A percentile compares a stretch with the other conserved stretches of the same genome.
Evolutionary conservation across 2,797 vertebrate species (phyloP).

Genomic region (Melanogrammus aeglefinus): DNA sequence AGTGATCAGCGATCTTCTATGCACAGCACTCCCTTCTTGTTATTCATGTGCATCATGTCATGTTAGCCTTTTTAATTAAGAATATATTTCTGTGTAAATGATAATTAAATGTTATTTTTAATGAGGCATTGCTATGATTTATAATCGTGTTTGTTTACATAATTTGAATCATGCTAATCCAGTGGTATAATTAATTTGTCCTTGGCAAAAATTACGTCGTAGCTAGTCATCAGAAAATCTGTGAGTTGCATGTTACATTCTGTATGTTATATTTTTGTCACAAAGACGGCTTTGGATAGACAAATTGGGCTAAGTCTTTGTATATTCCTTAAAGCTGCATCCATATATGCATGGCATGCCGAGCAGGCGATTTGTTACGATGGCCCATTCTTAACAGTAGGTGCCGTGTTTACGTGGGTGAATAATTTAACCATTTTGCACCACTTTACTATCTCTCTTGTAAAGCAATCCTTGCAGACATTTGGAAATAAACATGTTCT

Average conservation of each 20-base stretch:
- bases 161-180: background rate
- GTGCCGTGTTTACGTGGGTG: background rate
- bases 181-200: background rate
- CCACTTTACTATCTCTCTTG: background rate
- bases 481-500: background rate
- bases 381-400: background rate
- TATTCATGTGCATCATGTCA: constrained; percentile 39
- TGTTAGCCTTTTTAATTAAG: constrained; percentile 18
- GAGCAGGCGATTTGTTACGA: background rate
- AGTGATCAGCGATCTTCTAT: constrained; percentile 46
- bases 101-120: background rate
- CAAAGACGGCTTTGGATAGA: background rate
- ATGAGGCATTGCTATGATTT: background rate
- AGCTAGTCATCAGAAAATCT: background rate
- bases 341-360: background rate
- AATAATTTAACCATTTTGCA: background rate
- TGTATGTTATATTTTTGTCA: background rate
- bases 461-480: background rate
- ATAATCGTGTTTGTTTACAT: background rate
- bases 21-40: constrained; percentile 43
- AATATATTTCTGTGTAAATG: constrained; percentile 17
- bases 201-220: background rate
- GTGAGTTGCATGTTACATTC: background rate
- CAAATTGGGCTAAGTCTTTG: background rate
- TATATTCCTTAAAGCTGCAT: background rate